Conservation (phyloP, 2,797 vertebrate genomes). For the Semotilus atromaculatus region DNA sequence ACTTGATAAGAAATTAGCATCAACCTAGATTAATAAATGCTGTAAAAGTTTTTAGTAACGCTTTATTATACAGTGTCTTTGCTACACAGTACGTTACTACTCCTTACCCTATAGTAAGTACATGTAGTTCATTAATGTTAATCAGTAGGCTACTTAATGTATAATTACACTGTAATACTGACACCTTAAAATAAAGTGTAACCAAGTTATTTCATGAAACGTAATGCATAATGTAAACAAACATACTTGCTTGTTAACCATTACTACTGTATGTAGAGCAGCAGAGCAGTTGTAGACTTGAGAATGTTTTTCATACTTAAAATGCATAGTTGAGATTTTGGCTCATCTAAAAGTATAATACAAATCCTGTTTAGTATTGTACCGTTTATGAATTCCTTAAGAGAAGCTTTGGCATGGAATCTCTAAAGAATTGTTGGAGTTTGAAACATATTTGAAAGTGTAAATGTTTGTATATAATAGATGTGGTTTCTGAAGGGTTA, state of each 20-base stretch:
- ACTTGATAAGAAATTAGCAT: background rate
- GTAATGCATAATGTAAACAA: background rate
- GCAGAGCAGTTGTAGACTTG: background rate
- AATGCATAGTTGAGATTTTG: background rate
- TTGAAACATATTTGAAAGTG: constrained; percentile 6
- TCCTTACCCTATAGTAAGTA: too few relatives aligned
- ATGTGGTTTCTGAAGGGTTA: constrained; percentile 12
- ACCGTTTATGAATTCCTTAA: background rate
- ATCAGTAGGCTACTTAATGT: too few relatives aligned
- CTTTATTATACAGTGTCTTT: too few relatives aligned
- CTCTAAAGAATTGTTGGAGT: background rate
- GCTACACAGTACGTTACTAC: too few relatives aligned
- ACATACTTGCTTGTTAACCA: background rate
- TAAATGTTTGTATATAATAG: background rate
- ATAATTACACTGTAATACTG: too few relatives aligned
- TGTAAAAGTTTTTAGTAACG: background rate
- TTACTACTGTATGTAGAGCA: background rate
- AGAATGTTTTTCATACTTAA: background rate
- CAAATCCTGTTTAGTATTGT: background rate
- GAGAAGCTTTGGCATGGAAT: background rate
- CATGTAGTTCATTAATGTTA: background rate
- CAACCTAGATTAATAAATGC: background rate
- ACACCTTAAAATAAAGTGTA: too few relatives aligned
- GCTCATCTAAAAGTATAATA: background rate
- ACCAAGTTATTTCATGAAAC: background rate